Conservation (phyloP, 2,888 invertebrate species). For the Melipona beecheii region DNA sequence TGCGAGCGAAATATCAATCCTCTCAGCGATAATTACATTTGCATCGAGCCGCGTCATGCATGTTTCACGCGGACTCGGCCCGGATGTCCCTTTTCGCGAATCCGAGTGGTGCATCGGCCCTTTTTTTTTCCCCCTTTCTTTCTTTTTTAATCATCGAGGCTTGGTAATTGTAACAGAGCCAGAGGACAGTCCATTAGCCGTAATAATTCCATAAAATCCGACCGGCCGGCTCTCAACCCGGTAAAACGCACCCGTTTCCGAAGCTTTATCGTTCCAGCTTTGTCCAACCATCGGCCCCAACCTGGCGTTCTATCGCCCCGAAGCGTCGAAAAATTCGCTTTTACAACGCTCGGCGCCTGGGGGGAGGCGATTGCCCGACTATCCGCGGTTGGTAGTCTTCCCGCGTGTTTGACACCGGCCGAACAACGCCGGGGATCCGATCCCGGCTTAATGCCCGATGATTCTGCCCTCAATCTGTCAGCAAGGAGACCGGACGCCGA, state of each 20-base stretch:
- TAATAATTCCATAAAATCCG: constrained; percentile 72
- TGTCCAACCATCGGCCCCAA: not conserved
- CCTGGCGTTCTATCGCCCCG: not conserved
- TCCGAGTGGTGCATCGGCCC: constrained; percentile 2
- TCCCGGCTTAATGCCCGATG: constrained; percentile 21
- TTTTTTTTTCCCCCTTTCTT: constrained; percentile 36
- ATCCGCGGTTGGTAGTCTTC: constrained; percentile 18
- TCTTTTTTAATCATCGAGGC: constrained; percentile 42
- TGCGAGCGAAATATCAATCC: constrained; percentile 47
- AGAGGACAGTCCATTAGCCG: constrained; percentile 69
- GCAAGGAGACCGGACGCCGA: not conserved
- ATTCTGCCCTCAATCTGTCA: not conserved
- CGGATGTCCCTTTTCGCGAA: constrained; percentile 40
- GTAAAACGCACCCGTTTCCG: constrained; percentile 59
- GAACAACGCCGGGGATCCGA: constrained; percentile 5
- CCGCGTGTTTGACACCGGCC: constrained; percentile 32
- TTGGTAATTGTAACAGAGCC: constrained; percentile 67
- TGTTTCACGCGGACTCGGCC: constrained; percentile 36
- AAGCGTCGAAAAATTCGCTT: constrained; percentile 56
- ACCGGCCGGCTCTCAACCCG: constrained; percentile 35
- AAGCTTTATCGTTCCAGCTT: constrained; percentile 59
- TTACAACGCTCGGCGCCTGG: constrained; percentile 26
- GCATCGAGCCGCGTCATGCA: constrained; percentile 44
- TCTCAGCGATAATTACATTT: constrained; percentile 52
- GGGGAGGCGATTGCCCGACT: not conserved